Percentiles rank a stretch among this genome's conserved stretches.
Evolutionary conservation across 2,888 invertebrate genomes (phyloP).

Genomic region (Teinopalpus imperialis): DNA sequence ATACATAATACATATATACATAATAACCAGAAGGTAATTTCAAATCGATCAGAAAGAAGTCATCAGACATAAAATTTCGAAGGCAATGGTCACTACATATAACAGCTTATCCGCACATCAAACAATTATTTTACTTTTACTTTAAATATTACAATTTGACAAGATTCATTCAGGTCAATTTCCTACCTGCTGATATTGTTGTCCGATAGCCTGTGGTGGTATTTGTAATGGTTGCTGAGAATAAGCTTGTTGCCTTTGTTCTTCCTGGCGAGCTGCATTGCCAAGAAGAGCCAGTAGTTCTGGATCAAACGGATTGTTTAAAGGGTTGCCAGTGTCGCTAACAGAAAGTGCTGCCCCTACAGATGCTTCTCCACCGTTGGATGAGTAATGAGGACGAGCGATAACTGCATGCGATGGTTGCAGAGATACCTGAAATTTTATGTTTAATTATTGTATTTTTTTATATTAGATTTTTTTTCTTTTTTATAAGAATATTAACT

Average conservation of each 20-base stretch:
- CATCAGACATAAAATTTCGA: no score
- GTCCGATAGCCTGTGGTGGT: conserved; percentile 33
- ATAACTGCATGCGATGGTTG: conserved; percentile 73
- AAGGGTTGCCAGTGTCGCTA: conserved; percentile 56
- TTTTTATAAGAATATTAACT: no score
- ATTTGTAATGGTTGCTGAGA: conserved; percentile 40
- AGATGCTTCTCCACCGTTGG: conserved; percentile 71
- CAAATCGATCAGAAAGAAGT: no score
- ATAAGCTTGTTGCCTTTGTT: conserved; percentile 46
- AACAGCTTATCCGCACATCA: no score
- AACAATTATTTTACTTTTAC: no score
- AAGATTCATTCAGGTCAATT: no score
- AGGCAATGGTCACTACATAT: no score
- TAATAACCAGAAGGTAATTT: no score
- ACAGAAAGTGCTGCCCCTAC: conserved; percentile 74
- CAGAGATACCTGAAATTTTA: conserved; percentile 48
- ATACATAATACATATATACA: no score
- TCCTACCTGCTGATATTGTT: conserved; percentile 51
- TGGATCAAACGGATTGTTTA: conserved; percentile 51
- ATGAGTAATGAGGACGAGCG: conserved; percentile 63
- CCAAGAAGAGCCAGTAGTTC: conserved; percentile 62
- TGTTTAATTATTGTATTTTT: no score
- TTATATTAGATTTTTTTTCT: no score
- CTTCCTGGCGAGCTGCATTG: conserved; percentile 55
- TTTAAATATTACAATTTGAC: no score